Evolutionary conservation across 2,113 vertebrate species (phyloP), one percentile per base, ranked within the genome.

Genomic region (Xyrauchen texanus): DNA sequence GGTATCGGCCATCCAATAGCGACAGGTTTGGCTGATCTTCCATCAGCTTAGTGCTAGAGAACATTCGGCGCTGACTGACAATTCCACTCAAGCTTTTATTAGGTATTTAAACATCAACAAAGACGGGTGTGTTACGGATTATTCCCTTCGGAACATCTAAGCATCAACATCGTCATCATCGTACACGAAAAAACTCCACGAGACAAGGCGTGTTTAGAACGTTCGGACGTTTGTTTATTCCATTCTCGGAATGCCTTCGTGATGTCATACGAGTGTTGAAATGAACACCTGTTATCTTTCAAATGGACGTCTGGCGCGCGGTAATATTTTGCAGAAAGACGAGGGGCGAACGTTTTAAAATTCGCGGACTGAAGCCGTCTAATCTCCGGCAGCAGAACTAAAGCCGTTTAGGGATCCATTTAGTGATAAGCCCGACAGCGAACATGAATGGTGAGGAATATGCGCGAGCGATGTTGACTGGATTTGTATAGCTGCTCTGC

Each of bases 381-480:
- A 88, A 91, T 89, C 88, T 85, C 68, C 21, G 74, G 79, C 84
- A 77, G 71, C 82, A 81, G 84, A 89, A 85, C 85, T 82, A 90
- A 91, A 90, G 86, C 89, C 89, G 86, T 89, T 90, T 90, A 88
- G 83, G 69, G 84, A 87, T 73, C 89, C 84, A 86, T 90, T 90
- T 88, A 89, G 87, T 87, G 86, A 79, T 91, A 91, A 92, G 89
- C 90, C 81, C 78, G 85, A 87, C 85, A 87, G 85, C 83, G 82
- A 89, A 82, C 85, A 93, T 92, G 92, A 89, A 85, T 88, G 91
- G 90, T 88, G 82, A 91, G 88, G 88, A 88, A 88, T 87, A 82
- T 86, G 65, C 78, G 74, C 77, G 82, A 80, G 85, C 85, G 69
- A 71, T 16, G 42, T 7, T 85, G 89, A 82, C 83, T 87, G 88